These are phyloP conservation scores for Discoglossus pictus DNA, from an alignment of 2,797 vertebrate species.

Conservation along the genomic window DNA sequence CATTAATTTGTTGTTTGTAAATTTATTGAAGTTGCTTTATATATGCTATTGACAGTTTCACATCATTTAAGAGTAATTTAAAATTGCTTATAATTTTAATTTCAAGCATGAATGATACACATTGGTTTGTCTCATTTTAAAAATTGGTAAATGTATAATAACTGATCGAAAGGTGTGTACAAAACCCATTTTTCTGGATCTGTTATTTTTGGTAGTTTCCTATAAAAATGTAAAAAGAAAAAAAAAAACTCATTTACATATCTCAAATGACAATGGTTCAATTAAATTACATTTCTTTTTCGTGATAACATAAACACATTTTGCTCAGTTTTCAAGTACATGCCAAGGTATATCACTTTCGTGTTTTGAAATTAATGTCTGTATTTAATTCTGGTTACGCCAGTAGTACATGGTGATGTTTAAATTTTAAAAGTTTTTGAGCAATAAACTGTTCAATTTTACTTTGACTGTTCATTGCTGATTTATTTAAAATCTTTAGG, in stretches of 20 bases:
- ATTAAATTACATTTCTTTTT: slow-evolving; percentile 14
- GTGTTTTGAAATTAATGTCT: slow-evolving; percentile 42
- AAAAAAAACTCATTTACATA: no score
- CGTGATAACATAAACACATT: slow-evolving; percentile 19
- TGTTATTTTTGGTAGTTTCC: not conserved
- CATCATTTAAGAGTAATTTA: slow-evolving; percentile 51
- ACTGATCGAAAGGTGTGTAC: slow-evolving; percentile 2
- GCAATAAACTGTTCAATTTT: slow-evolving; percentile 48
- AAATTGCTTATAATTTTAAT: not conserved
- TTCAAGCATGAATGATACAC: slow-evolving; percentile 34
- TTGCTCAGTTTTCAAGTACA: slow-evolving; percentile 18
- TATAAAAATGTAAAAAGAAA: not conserved
- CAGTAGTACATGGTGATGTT: slow-evolving; percentile 45
- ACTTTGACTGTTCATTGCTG: slow-evolving; percentile 3
- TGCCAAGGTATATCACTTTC: slow-evolving; percentile 35
- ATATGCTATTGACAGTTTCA: slow-evolving; percentile 63
- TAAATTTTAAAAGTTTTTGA: slow-evolving; percentile 40
- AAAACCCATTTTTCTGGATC: not conserved
- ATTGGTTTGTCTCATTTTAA: not conserved
- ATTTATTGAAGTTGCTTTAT: slow-evolving; percentile 57
- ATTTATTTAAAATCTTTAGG: slow-evolving; percentile 12
- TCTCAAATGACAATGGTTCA: not conserved
- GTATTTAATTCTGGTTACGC: slow-evolving; percentile 41
- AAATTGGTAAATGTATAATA: slow-evolving; percentile 5
- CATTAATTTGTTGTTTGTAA: slow-evolving; percentile 58